A percentile compares a stretch with the other conserved stretches of the same genome.
Evolutionary conservation across 1,140 invertebrate species (phyloP).

Genomic region (Drosophila ambigua): DNA sequence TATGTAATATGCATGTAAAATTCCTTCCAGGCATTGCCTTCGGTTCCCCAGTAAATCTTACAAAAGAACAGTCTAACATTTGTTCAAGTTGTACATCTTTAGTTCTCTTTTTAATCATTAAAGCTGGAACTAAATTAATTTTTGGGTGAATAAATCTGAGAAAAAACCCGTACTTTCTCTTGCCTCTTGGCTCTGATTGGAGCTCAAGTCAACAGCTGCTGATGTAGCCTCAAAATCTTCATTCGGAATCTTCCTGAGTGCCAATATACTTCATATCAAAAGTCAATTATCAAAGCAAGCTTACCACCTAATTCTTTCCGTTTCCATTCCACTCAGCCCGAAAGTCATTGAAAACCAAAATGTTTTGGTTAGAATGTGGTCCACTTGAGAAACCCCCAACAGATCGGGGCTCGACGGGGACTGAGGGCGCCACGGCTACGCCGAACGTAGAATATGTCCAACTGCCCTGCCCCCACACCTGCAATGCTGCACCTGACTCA

Average conservation of each 20-base stretch:
- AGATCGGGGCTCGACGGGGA: background rate
- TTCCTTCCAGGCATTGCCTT: too few relatives aligned
- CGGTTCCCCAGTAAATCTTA: too few relatives aligned
- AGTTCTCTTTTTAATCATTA: too few relatives aligned
- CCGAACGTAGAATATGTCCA: background rate
- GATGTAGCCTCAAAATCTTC: background rate
- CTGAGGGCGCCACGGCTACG: too few relatives aligned
- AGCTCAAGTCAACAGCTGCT: too few relatives aligned
- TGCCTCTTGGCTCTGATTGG: too few relatives aligned
- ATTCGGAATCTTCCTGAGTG: background rate
- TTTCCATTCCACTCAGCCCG: slow-evolving; percentile 10
- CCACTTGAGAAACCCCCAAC: slow-evolving; percentile 33
- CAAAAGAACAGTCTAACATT: too few relatives aligned
- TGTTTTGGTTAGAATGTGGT: slow-evolving; percentile 45
- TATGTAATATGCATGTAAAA: too few relatives aligned
- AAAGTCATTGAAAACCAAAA: slow-evolving; percentile 36
- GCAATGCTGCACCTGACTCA: background rate
- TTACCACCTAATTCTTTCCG: background rate
- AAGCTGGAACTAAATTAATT: too few relatives aligned
- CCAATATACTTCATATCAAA: slow-evolving; percentile 7
- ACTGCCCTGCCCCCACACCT: background rate
- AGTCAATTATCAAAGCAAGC: slow-evolving; percentile 29
- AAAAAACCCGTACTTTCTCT: too few relatives aligned
- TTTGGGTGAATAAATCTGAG: too few relatives aligned
- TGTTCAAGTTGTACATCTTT: too few relatives aligned